Evolutionary conservation across 2,888 invertebrate genomes (phyloP).

Genomic region (Agrilus mali): DNA sequence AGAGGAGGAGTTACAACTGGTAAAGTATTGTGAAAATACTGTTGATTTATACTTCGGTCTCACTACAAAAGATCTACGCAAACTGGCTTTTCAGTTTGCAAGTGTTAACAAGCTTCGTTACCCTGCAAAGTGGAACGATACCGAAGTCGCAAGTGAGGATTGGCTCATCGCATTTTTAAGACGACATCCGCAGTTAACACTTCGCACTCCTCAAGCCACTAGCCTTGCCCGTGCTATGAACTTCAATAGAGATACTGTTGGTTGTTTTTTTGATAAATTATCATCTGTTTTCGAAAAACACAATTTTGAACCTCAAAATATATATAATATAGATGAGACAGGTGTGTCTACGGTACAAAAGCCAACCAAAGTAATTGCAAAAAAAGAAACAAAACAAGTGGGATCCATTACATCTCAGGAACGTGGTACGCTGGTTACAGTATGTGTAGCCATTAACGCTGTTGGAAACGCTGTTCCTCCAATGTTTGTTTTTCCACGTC

Average conservation of each 20-base stretch:
- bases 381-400: slow-evolving; percentile 21
- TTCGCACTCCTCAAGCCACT: slow-evolving; percentile 13
- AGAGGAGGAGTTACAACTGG: slow-evolving; percentile 6
- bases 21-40: slow-evolving; percentile 5
- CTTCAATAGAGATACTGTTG: slow-evolving; percentile 12
- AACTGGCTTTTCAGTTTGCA: slow-evolving; percentile 9
- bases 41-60: slow-evolving; percentile 8
- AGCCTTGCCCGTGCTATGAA: slow-evolving; percentile 11
- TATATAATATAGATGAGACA: too few species aligned
- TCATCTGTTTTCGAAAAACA: slow-evolving; percentile 12
- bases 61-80: slow-evolving; percentile 9
- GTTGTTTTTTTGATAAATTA: slow-evolving; percentile 7
- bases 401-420: slow-evolving; percentile 21
- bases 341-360: slow-evolving; percentile 30
- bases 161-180: slow-evolving; percentile 6
- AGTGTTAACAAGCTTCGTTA: not conserved
- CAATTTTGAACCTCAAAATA: slow-evolving; percentile 19
- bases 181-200: slow-evolving; percentile 9
- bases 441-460: slow-evolving; percentile 9
- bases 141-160: slow-evolving; percentile 5
- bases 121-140: slow-evolving; percentile 1
- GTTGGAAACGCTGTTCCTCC: slow-evolving; percentile 9
- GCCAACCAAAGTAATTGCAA: slow-evolving; percentile 23
- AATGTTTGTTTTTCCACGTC: slow-evolving; percentile 9
- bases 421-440: slow-evolving; percentile 13